phyloP scores from a whole-genome alignment of 1,140 invertebrate species.

The Pseudoatta argentina region DNA sequence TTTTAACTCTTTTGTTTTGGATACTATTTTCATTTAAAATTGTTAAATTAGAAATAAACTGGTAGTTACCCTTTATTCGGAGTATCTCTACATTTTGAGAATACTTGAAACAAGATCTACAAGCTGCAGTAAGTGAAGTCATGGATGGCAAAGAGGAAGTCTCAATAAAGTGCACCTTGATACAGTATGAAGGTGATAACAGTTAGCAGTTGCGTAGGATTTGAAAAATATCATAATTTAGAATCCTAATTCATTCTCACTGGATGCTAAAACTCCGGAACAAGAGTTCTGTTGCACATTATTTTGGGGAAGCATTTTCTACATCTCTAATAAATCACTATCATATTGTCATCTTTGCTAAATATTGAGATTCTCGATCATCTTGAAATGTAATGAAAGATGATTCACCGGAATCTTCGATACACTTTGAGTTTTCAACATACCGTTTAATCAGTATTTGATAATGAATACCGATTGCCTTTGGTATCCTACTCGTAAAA shows the following conservation, averaged over 20 bases:
- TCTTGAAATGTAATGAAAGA: neutral
- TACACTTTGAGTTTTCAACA: conserved; percentile 9
- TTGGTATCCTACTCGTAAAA: neutral
- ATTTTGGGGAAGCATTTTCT: neutral
- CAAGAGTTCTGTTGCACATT: neutral
- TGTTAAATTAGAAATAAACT: conserved; percentile 47
- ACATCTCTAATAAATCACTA: conserved; percentile 16
- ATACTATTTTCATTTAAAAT: conserved; percentile 17
- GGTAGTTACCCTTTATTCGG: conserved; percentile 32
- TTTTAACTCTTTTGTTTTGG: conserved; percentile 15
- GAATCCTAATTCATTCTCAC: neutral
- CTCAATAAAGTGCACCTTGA: conserved; percentile 31
- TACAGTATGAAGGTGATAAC: conserved; percentile 15
- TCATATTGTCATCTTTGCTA: neutral
- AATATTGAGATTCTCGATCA: neutral
- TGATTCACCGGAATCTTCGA: neutral
- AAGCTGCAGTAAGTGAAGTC: conserved; percentile 37
- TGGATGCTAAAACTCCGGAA: neutral
- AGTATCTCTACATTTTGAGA: conserved; percentile 39
- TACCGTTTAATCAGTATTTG: neutral
- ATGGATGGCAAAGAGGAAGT: conserved; percentile 28
- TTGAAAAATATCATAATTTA: conserved; percentile 20
- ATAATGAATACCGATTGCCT: conserved; percentile 15
- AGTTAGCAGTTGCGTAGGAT: conserved; percentile 35
- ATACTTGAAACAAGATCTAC: conserved; percentile 43